Conservation (phyloP, 2,797 vertebrate genomes). For the Acestrorhynchus altus region DNA sequence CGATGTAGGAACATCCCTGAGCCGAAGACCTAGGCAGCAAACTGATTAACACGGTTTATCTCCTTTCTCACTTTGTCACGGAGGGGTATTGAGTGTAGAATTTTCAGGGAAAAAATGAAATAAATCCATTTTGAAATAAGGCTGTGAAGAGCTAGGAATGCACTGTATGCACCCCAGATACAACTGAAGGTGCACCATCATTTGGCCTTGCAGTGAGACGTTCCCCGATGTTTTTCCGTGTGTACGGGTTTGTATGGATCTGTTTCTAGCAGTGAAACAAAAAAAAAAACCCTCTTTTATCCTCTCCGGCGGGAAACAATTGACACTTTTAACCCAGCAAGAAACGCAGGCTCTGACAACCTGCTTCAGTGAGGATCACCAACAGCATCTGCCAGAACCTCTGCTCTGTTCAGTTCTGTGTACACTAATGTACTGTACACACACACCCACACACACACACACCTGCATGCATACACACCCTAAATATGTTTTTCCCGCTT, state of each 20-base stretch:
- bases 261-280: conserved; percentile 13
- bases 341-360: conserved; percentile 21
- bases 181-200: too few relatives aligned
- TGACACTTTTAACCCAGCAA: conserved; percentile 25
- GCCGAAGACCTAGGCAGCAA: too few relatives aligned
- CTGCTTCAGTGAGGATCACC: conserved; percentile 25
- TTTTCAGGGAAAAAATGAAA: too few relatives aligned
- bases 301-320: conserved; percentile 8
- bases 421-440: background rate
- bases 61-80: too few relatives aligned
- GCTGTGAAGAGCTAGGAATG: too few relatives aligned
- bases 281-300: conserved; percentile 1
- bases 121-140: too few relatives aligned
- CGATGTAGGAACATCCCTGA: too few relatives aligned
- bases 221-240: background rate
- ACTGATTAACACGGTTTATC: too few relatives aligned
- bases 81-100: too few relatives aligned
- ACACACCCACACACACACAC: conserved; percentile 3
- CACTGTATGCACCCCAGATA: too few relatives aligned
- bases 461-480: background rate
- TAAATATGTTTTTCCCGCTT: background rate
- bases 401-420: background rate
- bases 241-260: background rate
- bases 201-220: background rate
- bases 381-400: conserved; percentile 30